Evolutionary conservation across 2,113 vertebrate genomes (phyloP).

Genomic region (Cynocephalus volans): DNA sequence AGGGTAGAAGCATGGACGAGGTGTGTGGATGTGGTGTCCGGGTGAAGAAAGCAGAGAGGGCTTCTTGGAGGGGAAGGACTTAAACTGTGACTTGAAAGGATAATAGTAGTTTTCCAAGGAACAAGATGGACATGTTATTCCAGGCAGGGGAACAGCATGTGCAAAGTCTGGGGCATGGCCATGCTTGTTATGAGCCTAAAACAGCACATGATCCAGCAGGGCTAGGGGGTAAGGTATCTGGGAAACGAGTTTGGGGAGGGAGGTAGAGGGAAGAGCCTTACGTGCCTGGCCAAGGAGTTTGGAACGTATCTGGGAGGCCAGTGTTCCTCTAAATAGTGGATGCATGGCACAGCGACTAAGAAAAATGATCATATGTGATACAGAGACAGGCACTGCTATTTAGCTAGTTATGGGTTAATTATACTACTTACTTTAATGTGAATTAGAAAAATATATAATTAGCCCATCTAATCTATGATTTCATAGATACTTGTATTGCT

Average conservation of each 20-base stretch:
- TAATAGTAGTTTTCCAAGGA: background rate
- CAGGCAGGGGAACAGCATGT: background rate
- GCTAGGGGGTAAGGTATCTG: background rate
- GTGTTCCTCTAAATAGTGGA: background rate
- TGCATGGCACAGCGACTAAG: background rate
- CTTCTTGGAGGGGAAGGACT: background rate
- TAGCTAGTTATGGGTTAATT: background rate
- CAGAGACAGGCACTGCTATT: background rate
- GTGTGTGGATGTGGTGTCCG: background rate
- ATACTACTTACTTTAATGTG: background rate
- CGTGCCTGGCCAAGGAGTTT: background rate
- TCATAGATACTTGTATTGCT: background rate
- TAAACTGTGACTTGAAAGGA: background rate
- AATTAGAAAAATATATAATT: constrained; percentile 8
- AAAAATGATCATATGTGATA: background rate
- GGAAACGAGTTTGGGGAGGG: background rate
- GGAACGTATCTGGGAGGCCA: background rate
- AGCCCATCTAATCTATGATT: background rate
- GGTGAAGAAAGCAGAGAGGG: background rate
- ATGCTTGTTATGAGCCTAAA: background rate
- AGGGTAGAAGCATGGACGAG: background rate
- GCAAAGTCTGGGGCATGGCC: background rate
- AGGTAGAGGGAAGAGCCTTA: no score
- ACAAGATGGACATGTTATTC: background rate
- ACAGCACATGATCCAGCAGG: background rate